phyloP scores from a whole-genome alignment of 2,888 invertebrate genomes.

The Sminthurides aquaticus region DNA sequence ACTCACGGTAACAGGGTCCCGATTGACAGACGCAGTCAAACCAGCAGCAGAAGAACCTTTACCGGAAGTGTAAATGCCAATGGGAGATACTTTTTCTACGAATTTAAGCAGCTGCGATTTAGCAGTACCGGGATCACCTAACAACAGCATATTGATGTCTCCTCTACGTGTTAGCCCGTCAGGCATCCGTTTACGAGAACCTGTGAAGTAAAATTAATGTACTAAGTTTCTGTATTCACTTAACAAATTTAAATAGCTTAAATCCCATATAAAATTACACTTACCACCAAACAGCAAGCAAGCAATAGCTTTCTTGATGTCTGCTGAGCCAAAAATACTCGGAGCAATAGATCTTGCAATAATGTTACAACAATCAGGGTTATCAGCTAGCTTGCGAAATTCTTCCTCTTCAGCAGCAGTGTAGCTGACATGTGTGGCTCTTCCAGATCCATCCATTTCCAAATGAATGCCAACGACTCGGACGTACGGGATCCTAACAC shows the following conservation, averaged over 20 bases:
- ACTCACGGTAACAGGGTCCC: slow-evolving; percentile 83
- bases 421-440: slow-evolving; percentile 47
- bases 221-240: neutral
- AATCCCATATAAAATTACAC: neutral
- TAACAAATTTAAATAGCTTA: neutral
- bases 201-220: slow-evolving; percentile 45
- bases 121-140: slow-evolving; percentile 99
- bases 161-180: slow-evolving; percentile 93
- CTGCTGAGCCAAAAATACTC: slow-evolving; percentile 85
- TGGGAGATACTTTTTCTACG: slow-evolving; percentile 87
- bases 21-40: slow-evolving; percentile 90
- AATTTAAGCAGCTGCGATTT: slow-evolving; percentile 97
- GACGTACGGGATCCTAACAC: slow-evolving; percentile 89
- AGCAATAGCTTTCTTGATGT: slow-evolving; percentile 95
- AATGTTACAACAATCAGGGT: slow-evolving; percentile 78
- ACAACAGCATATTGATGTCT: slow-evolving; percentile 86
- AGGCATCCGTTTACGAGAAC: slow-evolving; percentile 77
- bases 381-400: slow-evolving; percentile 73
- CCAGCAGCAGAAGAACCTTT: slow-evolving; percentile 99
- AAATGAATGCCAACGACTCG: slow-evolving; percentile 86
- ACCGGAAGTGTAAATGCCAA: slow-evolving; percentile 96
- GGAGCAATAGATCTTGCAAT: slow-evolving; percentile 89
- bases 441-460: slow-evolving; percentile 68
- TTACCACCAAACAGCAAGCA: slow-evolving; percentile 86
- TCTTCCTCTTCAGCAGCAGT: slow-evolving; percentile 69